Percentiles rank a stretch among this genome's conserved stretches.
Evolutionary conservation across 92 coral and sea anemone species (phyloP).

Genomic region (Blastomussa wellsi): DNA sequence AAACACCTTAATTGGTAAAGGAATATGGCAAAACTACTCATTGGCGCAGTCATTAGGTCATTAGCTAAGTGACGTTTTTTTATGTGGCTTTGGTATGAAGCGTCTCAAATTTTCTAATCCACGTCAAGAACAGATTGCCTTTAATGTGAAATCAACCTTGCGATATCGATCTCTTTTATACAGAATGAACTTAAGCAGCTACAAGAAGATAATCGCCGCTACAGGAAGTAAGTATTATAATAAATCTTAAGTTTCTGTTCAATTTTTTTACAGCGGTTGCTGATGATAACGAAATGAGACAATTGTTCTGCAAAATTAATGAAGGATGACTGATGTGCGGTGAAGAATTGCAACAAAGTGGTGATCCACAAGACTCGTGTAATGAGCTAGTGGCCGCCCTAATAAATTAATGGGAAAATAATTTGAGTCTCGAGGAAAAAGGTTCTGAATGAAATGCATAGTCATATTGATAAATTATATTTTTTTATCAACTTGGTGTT

Average conservation of each 20-base stretch:
- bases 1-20: not conserved
- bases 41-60: too few species aligned
- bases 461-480: too few species aligned
- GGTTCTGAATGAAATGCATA: too few species aligned
- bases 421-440: too few species aligned
- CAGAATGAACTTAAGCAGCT: constrained; percentile 3
- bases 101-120: too few species aligned
- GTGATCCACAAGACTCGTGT: not conserved
- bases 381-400: too few species aligned
- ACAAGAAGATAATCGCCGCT: not conserved
- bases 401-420: too few species aligned
- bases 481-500: too few species aligned
- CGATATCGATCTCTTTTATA: not conserved
- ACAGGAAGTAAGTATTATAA: not conserved
- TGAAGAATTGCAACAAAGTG: not conserved
- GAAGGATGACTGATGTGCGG: not conserved
- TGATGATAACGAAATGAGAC: too few species aligned
- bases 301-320: too few species aligned
- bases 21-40: too few species aligned
- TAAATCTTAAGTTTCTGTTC: not conserved
- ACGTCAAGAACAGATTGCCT: too few species aligned
- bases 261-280: not conserved
- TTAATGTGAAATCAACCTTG: not conserved
- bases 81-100: not conserved
- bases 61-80: not conserved